Percentiles rank a stretch among this genome's conserved stretches.
These are phyloP conservation scores for Phytoseiulus persimilis DNA, from an alignment of 2,888 invertebrate genomes.

Conservation along the genomic window DNA sequence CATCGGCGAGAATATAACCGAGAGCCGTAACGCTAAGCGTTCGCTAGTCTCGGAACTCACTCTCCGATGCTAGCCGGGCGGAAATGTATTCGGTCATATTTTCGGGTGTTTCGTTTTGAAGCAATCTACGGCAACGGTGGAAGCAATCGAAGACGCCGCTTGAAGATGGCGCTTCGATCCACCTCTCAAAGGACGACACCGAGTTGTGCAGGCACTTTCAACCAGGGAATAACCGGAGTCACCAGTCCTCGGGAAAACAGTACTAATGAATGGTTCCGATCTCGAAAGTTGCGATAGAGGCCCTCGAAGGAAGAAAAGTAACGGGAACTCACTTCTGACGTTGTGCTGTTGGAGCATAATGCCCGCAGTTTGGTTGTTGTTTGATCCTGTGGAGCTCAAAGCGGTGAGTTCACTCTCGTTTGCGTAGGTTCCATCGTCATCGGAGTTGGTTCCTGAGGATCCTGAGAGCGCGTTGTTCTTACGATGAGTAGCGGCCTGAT, in stretches of 20 bases:
- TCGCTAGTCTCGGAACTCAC: neutral
- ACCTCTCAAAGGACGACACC: no score
- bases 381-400: conserved; percentile 27
- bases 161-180: no score
- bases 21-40: neutral
- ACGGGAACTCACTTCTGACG: neutral
- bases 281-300: neutral
- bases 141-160: no score
- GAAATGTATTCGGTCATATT: neutral
- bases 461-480: neutral
- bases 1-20: neutral
- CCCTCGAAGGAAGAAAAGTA: neutral
- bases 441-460: conserved; percentile 25
- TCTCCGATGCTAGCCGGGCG: neutral
- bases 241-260: no score
- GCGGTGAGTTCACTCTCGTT: conserved; percentile 33
- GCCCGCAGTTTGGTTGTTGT: conserved; percentile 8
- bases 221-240: no score
- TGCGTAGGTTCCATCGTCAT: conserved; percentile 37
- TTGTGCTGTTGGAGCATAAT: conserved; percentile 15
- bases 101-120: neutral
- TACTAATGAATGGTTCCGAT: no score
- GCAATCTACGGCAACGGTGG: no score
- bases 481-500: neutral
- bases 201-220: no score